A percentile compares a stretch with the other conserved stretches of the same genome.
Evolutionary conservation across 1,140 invertebrate species (phyloP).

Genomic region (Conopomorpha cramerella): DNA sequence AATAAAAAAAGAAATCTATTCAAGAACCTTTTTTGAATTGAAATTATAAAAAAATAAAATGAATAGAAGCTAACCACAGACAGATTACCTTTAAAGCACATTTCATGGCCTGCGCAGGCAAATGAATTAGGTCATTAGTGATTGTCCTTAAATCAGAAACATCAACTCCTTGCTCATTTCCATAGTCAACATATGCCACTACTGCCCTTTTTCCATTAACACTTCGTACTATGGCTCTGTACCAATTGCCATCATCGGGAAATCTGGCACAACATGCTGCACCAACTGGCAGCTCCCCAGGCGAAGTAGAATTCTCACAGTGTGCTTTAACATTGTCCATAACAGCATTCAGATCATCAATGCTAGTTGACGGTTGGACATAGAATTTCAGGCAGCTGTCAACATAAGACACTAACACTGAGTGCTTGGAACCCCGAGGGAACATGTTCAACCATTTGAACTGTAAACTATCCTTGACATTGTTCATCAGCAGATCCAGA

Average conservation of each 20-base stretch:
- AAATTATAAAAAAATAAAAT: too few species aligned
- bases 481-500: constrained; percentile 54
- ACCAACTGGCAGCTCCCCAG: constrained; percentile 60
- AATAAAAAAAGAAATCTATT: too few species aligned
- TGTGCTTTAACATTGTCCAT: constrained; percentile 59
- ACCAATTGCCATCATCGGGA: constrained; percentile 73
- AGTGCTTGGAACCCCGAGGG: constrained; percentile 48
- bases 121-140: constrained; percentile 64
- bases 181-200: constrained; percentile 79
- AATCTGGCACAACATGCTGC: constrained; percentile 76
- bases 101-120: constrained; percentile 75
- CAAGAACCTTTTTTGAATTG: too few species aligned
- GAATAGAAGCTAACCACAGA: too few species aligned
- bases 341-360: constrained; percentile 57
- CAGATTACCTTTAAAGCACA: constrained; percentile 68
- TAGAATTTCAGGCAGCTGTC: constrained; percentile 73
- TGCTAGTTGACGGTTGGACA: constrained; percentile 68
- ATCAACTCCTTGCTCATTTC: constrained; percentile 72
- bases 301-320: constrained; percentile 35
- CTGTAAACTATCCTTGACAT: constrained; percentile 46
- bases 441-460: constrained; percentile 55
- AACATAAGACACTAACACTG: constrained; percentile 71
- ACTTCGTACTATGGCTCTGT: constrained; percentile 66
- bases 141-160: constrained; percentile 65
- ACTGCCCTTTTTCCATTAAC: constrained; percentile 48